Percentiles rank a stretch among this genome's conserved stretches.
These are phyloP conservation scores for Falco punctatus DNA, from an alignment of 2,113 vertebrate species.

Conservation along the genomic window DNA sequence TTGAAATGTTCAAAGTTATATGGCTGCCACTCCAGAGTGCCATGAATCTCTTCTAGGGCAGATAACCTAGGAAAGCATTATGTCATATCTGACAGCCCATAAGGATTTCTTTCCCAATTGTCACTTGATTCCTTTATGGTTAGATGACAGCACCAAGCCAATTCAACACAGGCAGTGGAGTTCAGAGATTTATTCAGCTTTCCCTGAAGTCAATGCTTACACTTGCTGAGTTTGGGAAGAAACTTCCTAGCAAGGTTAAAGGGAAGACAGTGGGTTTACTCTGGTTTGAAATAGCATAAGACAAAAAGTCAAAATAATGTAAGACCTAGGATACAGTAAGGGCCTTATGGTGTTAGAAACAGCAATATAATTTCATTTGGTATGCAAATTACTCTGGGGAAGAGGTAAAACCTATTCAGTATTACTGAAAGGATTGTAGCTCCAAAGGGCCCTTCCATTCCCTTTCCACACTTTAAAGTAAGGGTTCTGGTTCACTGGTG, in stretches of 20 bases:
- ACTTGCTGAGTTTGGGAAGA: neutral
- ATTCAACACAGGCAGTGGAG: neutral
- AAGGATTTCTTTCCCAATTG: neutral
- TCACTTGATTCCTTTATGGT: neutral
- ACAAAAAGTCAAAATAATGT: neutral
- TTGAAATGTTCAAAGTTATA: neutral
- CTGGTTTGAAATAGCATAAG: neutral
- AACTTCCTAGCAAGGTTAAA: neutral
- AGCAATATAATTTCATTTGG: neutral
- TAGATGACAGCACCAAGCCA: neutral
- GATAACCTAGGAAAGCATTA: neutral
- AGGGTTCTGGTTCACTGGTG: neutral
- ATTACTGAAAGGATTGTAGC: neutral
- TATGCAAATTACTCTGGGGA: neutral
- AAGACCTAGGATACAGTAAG: neutral
- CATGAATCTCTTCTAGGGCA: neutral
- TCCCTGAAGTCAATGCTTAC: neutral
- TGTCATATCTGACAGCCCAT: neutral
- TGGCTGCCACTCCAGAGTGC: neutral
- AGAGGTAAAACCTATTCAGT: neutral
- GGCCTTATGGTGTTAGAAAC: neutral
- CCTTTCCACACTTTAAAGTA: neutral
- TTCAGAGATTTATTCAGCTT: neutral
- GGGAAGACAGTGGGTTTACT: neutral
- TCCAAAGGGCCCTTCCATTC: neutral